phyloP scores from a whole-genome alignment of 2,113 vertebrate species.

The Xiphophorus maculatus region DNA sequence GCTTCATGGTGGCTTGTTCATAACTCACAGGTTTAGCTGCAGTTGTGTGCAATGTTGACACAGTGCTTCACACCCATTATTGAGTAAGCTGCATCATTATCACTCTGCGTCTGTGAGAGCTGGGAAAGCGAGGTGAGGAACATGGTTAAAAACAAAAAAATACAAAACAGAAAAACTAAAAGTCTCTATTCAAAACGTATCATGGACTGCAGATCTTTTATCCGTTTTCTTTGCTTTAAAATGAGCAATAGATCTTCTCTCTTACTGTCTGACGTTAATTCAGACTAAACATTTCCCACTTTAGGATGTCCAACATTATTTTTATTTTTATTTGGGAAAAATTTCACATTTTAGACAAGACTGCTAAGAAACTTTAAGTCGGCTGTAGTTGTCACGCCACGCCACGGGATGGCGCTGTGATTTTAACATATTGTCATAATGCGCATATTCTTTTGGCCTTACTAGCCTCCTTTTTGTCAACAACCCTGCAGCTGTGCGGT shows the following conservation, averaged over 20 bases:
- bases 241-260: background rate
- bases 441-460: too few species aligned
- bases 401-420: too few species aligned
- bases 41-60: conserved; percentile 22
- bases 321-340: too few species aligned
- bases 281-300: too few species aligned
- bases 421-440: too few species aligned
- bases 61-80: conserved; percentile 62
- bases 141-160: background rate
- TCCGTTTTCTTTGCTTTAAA: background rate
- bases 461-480: too few species aligned
- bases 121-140: conserved; percentile 17
- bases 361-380: too few species aligned
- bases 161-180: background rate
- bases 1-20: conserved; percentile 13
- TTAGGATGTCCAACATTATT: too few species aligned
- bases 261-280: background rate
- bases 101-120: conserved; percentile 63
- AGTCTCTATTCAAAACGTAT: background rate
- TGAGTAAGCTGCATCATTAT: conserved; percentile 72
- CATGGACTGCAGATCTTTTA: background rate
- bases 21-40: conserved; percentile 34
- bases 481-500: too few species aligned
- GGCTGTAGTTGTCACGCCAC: too few species aligned
- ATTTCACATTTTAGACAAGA: too few species aligned